Evolutionary conservation across 2,113 vertebrate species (phyloP), one percentile per base, ranked within the genome.

Genomic region (Apodemus speciosus): DNA sequence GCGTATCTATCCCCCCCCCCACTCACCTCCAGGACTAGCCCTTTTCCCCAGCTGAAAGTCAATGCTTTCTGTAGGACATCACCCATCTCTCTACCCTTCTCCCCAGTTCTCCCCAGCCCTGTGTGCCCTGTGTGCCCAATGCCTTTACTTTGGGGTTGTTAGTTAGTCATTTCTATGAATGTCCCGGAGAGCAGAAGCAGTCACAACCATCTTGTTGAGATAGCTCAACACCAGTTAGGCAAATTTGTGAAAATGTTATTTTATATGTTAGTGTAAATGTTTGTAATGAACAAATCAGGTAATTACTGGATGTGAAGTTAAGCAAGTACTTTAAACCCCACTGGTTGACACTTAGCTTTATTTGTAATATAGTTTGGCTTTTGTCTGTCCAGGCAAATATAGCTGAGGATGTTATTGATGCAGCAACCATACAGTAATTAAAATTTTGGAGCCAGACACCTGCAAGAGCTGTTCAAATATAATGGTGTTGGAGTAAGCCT

Each of bases 301-400:
- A 80, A 30, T 66, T 72, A 46, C 13, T 53, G 21, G 5, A 14
- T 68, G 6, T 80, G 32, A 94, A 85, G 43, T 43, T 84, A 49
- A 71, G 60, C 53, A 87, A 83, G 35, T 77, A 9, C 20, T 91
- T 94, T 80, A 6, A 68, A 51, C 64, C 25, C 23, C 69, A 88
- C 20, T 72, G 51, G 84, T 20, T 69, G 18, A 86, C 69, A 6
- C 84, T 71, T 85, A 49, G 53, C 9, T 88, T 85, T 93, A 58
- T 71, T 15, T 0, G n/a, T 73, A 56, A 77, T 46, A 51, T 6
- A 68, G 16, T 92, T 90, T 76, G 43, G 73, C 23, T 49, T 77
- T 73, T 89, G 40, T 90, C 8, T 94, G 9, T 83, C 79, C 56
- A 79, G 32, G 43, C 30, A 89, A 88, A 64, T 75, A 15, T 51